These are phyloP conservation scores for Trachelus stipa DNA, from an alignment of 2,888 invertebrate genomes.

Conservation along the genomic window DNA sequence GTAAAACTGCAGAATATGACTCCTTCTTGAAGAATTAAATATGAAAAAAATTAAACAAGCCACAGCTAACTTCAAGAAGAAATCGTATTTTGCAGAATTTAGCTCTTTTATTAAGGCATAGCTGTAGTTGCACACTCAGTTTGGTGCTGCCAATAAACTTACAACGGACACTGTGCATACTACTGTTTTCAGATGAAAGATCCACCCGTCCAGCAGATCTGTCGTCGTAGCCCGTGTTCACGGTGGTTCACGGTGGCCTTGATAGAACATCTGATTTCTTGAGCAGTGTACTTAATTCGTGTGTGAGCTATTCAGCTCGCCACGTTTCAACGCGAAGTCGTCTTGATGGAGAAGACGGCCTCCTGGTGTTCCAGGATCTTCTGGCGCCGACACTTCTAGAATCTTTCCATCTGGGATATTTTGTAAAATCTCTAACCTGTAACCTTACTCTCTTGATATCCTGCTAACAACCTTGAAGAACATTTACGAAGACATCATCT, in stretches of 20 bases:
- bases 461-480: background rate
- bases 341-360: background rate
- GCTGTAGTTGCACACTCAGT: background rate
- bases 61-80: no score
- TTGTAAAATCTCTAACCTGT: background rate
- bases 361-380: background rate
- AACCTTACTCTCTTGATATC: background rate
- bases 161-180: background rate
- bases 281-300: slow-evolving; percentile 44
- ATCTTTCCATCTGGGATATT: background rate
- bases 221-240: slow-evolving; percentile 11
- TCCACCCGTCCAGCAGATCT: background rate
- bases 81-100: no score
- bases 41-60: no score
- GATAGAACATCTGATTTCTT: slow-evolving; percentile 22
- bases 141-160: background rate
- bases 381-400: background rate
- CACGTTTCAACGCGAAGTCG: background rate
- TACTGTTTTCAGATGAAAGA: background rate
- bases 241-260: slow-evolving; percentile 40
- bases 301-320: background rate
- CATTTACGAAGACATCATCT: background rate
- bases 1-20: no score
- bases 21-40: no score
- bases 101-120: background rate